phyloP scores from a whole-genome alignment of 1,140 invertebrate species.

The Pteromalus puparum region DNA sequence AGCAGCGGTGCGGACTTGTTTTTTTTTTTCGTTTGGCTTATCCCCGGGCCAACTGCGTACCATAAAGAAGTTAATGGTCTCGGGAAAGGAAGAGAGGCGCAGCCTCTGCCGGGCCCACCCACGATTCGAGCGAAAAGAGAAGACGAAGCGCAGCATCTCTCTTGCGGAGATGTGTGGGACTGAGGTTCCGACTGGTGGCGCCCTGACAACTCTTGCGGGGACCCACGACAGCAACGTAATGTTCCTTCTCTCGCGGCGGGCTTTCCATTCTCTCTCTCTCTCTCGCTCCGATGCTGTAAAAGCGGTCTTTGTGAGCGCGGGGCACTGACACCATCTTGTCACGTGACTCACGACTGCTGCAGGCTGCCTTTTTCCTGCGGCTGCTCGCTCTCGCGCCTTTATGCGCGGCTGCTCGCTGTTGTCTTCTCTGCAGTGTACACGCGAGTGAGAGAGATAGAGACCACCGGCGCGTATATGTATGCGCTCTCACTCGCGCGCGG shows the following conservation, averaged over 20 bases:
- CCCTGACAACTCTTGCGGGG: slow-evolving; percentile 50
- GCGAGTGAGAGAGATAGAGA: too few species aligned
- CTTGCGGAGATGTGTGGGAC: slow-evolving; percentile 44
- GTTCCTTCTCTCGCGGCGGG: not conserved
- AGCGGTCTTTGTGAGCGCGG: slow-evolving; percentile 54
- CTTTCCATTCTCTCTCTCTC: slow-evolving; percentile 49
- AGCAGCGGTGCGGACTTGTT: not conserved
- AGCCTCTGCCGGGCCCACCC: slow-evolving; percentile 65
- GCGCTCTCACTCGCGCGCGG: too few species aligned
- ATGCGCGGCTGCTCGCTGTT: not conserved
- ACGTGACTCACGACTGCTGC: slow-evolving; percentile 50
- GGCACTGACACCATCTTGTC: slow-evolving; percentile 63
- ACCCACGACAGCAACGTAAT: slow-evolving; percentile 40
- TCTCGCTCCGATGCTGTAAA: slow-evolving; percentile 20
- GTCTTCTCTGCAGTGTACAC: not conserved
- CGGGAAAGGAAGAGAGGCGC: slow-evolving; percentile 5
- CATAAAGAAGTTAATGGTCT: slow-evolving; percentile 43
- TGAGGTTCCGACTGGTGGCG: slow-evolving; percentile 60
- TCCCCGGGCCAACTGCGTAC: not conserved
- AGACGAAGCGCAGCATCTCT: slow-evolving; percentile 52
- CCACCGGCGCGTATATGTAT: not conserved
- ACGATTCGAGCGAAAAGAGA: slow-evolving; percentile 59
- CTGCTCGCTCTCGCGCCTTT: not conserved
- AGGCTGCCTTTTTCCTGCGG: not conserved
- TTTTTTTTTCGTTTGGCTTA: slow-evolving; percentile 8